phyloP scores from a whole-genome alignment of 2,888 invertebrate genomes.

The Orthonychiurus folsomi region DNA sequence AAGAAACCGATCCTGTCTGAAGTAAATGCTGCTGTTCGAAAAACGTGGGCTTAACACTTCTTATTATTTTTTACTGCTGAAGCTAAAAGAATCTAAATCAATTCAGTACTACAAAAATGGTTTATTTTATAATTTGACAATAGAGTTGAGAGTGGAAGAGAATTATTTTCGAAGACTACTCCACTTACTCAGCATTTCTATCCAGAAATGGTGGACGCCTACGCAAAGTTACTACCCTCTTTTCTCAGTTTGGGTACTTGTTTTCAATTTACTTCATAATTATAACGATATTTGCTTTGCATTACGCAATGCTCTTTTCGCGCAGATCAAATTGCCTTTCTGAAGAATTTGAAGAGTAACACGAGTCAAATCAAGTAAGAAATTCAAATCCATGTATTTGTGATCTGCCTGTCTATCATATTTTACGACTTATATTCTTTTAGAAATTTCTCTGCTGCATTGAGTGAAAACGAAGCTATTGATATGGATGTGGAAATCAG shows the following conservation, averaged over 20 bases:
- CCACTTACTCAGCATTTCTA: neutral
- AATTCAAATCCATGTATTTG: too few species aligned
- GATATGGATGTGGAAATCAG: neutral
- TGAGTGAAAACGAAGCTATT: neutral
- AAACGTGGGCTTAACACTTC: constrained; percentile 22
- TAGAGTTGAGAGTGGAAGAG: too few species aligned
- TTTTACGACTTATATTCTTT: too few species aligned
- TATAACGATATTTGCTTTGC: too few species aligned
- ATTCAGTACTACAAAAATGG: neutral
- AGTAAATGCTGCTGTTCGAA: constrained; percentile 13
- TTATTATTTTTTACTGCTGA: neutral
- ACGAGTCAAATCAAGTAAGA: neutral
- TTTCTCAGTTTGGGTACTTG: neutral
- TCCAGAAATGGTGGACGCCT: too few species aligned
- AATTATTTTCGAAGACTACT: neutral
- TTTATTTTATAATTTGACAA: too few species aligned
- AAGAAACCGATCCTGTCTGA: constrained; percentile 29
- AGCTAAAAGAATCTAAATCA: neutral
- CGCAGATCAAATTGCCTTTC: neutral
- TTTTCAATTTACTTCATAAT: neutral
- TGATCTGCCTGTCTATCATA: too few species aligned
- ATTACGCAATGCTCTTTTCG: neutral
- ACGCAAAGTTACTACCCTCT: too few species aligned
- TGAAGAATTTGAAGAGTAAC: neutral
- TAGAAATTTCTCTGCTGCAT: neutral